Base-by-base conservation (phyloP, 1,140 invertebrate genomes). In the Laupala kohalensis region DNA sequence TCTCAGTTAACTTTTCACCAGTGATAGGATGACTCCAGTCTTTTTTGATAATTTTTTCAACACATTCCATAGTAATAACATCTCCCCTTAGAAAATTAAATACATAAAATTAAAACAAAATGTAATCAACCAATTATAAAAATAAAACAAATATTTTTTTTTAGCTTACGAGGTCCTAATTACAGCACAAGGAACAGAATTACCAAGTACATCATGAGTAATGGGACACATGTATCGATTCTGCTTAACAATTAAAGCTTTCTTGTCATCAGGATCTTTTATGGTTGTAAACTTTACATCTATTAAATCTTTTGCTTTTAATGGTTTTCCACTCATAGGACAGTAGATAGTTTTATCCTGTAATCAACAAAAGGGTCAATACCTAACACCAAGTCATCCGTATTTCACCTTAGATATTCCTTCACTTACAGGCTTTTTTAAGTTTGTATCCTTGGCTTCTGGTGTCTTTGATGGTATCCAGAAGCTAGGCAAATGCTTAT, bases 381-480 rank as follows among this genome's bases (percentile, higher is more conserved):
- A 70, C 6, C 6, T 53, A 69, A 29, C 13, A 28, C 9, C 19
- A 28, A 69, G 24, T 69, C 6, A 53, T 6, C 28, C 53, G 19
- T 6, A 69, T 69, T 12, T 62, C 24, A 66, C n/a, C n/a, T n/a
- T n/a, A n/a, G n/a, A n/a, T n/a, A n/a, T n/a, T n/a, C n/a, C 24
- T 63, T 28, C 64, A 78, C 82, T 80, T 81, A 89, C 88, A 19
- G 96, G 96, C 81, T 98, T 98, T 71, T 90, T 81, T 2, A 96
- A 73, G 75, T 85, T 87, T 2, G 82, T 80, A 76, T 86, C 81
- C 76, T 91, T 91, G 2, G 92, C 89, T 78, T 92, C 87, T 1
- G 96, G 95, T n/a, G 96, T 92, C 77, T 96, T 88, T 3, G 92
- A 92, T 12, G 97, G 97, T 72, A 99, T 88, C 97, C 97, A 99